A percentile compares a stretch with the other conserved stretches of the same genome.
phyloP scores from a whole-genome alignment of 2,888 invertebrate species.

The Agrotis segetum region DNA sequence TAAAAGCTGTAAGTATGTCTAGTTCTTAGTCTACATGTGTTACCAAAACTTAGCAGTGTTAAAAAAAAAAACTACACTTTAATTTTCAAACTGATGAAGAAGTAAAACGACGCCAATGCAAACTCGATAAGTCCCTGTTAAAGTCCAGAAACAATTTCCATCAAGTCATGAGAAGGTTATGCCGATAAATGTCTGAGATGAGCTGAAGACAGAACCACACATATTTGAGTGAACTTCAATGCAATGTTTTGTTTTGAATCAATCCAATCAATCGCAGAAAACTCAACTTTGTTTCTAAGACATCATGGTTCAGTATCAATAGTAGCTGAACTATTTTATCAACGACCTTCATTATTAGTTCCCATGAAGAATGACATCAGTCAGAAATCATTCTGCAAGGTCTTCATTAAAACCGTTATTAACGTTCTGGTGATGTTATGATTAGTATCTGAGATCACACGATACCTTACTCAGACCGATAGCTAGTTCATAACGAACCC shows the following conservation, averaged over 20 bases:
- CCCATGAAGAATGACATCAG: slow-evolving; percentile 19
- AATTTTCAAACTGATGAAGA: no score
- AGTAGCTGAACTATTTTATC: not conserved
- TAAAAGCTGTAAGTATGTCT: not conserved
- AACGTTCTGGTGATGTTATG: slow-evolving; percentile 10
- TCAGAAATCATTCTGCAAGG: slow-evolving; percentile 32
- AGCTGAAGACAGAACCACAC: no score
- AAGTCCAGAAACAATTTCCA: no score
- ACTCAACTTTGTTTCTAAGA: not conserved
- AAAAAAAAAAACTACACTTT: no score
- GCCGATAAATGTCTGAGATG: no score
- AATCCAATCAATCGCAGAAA: not conserved
- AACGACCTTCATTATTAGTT: not conserved
- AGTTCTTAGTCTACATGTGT: not conserved
- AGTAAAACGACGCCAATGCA: no score
- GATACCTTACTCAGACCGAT: slow-evolving; percentile 39
- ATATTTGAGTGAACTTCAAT: no score
- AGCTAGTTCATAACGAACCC: slow-evolving; percentile 32
- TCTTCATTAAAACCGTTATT: slow-evolving; percentile 6
- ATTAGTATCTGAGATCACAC: slow-evolving; percentile 24
- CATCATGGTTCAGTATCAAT: not conserved
- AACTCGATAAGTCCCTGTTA: no score
- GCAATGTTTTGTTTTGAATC: not conserved
- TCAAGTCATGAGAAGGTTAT: no score
- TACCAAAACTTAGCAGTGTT: not conserved